Evolutionary conservation across 64 coral and sea anemone species (phyloP), one percentile per base, ranked within the genome.

Genomic region (Exaiptasia diaphana): DNA sequence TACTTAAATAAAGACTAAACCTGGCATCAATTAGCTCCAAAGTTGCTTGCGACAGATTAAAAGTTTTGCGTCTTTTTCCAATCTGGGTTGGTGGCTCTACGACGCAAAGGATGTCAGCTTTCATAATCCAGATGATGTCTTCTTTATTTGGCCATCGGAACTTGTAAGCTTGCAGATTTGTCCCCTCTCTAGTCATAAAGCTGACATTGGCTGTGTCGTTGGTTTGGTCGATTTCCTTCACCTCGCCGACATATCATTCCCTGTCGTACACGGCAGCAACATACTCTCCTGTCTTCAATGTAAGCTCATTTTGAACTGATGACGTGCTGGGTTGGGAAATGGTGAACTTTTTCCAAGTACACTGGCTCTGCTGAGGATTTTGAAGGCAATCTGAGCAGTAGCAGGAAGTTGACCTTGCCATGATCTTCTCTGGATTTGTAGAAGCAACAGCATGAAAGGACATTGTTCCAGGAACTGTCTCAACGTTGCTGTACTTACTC

Each of bases 381-480:
- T 7, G 20, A 53, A 83, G 50, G 32, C 65, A 83, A 31, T 68
- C 10, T 36, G 60, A 28, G n/a, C 73, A 68, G 40, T 76, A 64
- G 57, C 70, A 75, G 23, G 71, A 75, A 44, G 61, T 80, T 40
- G 25, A 11, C 24, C 58, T 79, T 26, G 42, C 74, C 38, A 44
- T 70, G 37, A 72, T 54, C 60, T 80, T 87, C 41, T 26, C 29
- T 38, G n/a, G 41, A 53, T 57, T 40, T n/a, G 70, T 36, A 55
- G 73, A 42, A 54, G 48, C 25, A 32, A 78, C 64, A 41, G 74
- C 60, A 41, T 79, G 74, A 50, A 78, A 6, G 30, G 85, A 23
- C 74, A 78, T 87, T 35, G 72, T 87, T 26, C 73, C 30, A 40
- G 73, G 85, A 31, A 87, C 73, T 9, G 39, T 6, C 38, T 72